Evolutionary conservation across 2,797 vertebrate species (phyloP), one percentile per base, ranked within the genome.

Genomic region (Setipinna tenuifilis): DNA sequence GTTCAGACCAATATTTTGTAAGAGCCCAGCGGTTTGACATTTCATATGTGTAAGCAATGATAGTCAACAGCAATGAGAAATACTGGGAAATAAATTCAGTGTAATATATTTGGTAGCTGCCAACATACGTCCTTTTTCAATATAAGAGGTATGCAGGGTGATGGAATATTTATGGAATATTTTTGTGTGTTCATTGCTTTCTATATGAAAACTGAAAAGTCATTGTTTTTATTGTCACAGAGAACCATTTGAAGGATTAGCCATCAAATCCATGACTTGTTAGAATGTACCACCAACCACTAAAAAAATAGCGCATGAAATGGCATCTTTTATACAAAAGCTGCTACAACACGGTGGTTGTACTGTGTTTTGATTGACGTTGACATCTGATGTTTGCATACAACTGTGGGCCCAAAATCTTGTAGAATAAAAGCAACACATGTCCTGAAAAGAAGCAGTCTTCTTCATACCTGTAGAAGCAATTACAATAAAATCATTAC

Each of bases 1-100:
- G 84, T 80, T 82, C 81, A 86, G 54, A 44, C 82, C 54, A 78
- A 88, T 86, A 50, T 84, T 85, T 85, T 82, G 75, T 17, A 83
- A 57, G 62, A 35, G 54, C 14, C 54, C 68, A 46, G 28, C 0
- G 62, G 68, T 25, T 58, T n/a, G 84, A 23, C 46, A 14, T 84
- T 84, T 88, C 65, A 54, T 83, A 61, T 57, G 25, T 31, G 68
- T 83, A 85, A 87, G 83, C 68, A 82, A 75, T 86, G 23, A 59
- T 9, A n/a, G 80, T 83, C 61, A 83, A 65, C 83, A 48, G 21
- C 84, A 78, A 50, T 75, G 68, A 89, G 81, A 54, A 81, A 89
- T 87, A 57, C 75, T 41, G 61, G 28, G 71, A 83, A 83, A 87
- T 85, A 58, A 80, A 78, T 87, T 87, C 44, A 44, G 14, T 75